Conservation (phyloP, 2,888 invertebrate species). For the Muschampia staudingeri region DNA sequence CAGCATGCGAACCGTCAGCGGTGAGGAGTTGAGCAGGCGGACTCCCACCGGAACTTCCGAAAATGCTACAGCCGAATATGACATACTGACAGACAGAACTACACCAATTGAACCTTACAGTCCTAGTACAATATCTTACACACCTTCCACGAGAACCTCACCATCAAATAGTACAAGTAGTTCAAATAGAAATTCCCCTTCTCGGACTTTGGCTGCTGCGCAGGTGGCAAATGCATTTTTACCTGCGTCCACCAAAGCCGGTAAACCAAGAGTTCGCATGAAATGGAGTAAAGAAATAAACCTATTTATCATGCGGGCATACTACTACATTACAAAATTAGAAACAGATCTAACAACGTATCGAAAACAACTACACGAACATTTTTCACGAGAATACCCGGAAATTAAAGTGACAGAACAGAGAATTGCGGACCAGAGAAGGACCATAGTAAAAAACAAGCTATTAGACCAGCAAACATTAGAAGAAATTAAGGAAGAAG, state of each 20-base stretch:
- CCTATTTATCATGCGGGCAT: background rate
- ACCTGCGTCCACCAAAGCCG: background rate
- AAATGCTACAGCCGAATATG: background rate
- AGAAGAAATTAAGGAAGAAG: background rate
- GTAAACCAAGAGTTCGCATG: slow-evolving; percentile 2
- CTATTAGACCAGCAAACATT: background rate
- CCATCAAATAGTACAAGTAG: background rate
- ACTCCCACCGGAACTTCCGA: background rate
- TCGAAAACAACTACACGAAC: background rate
- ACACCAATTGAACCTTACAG: background rate
- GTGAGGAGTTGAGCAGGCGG: slow-evolving; percentile 15
- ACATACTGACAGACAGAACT: too few relatives aligned
- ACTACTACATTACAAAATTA: background rate
- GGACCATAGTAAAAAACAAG: background rate
- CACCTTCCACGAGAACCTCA: background rate
- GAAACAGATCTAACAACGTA: background rate
- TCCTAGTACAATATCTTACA: background rate
- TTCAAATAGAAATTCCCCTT: background rate
- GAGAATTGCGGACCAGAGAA: background rate
- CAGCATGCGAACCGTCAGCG: background rate
- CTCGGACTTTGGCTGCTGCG: background rate
- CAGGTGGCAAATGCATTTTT: background rate
- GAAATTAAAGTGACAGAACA: background rate
- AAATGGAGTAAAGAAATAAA: background rate
- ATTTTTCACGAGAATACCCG: background rate